Conservation (phyloP, 2,113 vertebrate genomes). For the Perca schrenkii region DNA sequence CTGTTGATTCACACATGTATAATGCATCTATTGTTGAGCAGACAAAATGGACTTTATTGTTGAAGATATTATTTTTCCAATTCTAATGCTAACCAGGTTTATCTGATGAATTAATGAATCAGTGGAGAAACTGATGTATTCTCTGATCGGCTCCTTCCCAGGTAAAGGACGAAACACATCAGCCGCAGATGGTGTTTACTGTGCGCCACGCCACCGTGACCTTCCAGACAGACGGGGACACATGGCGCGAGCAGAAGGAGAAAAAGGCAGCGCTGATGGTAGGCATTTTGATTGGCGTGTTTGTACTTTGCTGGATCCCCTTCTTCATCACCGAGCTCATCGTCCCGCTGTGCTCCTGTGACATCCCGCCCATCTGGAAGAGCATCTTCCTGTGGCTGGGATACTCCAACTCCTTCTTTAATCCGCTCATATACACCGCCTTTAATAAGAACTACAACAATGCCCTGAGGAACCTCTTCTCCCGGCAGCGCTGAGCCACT, state of each 20-base stretch:
- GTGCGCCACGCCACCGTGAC: constrained; percentile 91
- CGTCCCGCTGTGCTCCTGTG: constrained; percentile 90
- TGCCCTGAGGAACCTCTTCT: constrained; percentile 94
- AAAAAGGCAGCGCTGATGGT: constrained; percentile 95
- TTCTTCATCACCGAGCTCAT: constrained; percentile 97
- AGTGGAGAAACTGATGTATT: constrained; percentile 26
- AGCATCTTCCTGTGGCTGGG: constrained; percentile 98
- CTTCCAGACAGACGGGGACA: constrained; percentile 93
- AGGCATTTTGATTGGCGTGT: constrained; percentile 95
- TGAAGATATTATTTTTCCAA: constrained; percentile 5
- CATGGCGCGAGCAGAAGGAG: constrained; percentile 96
- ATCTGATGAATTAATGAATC: constrained; percentile 25
- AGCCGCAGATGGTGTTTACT: constrained; percentile 91
- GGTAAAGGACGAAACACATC: constrained; percentile 88
- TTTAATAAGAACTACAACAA: constrained; percentile 99
- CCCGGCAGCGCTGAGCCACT: constrained; percentile 86
- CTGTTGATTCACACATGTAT: constrained; percentile 50
- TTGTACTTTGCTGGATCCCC: constrained; percentile 96
- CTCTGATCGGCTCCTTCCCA: constrained; percentile 69
- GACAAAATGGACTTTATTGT: constrained; percentile 11
- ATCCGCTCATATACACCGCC: constrained; percentile 96
- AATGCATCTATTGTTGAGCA: constrained; percentile 59
- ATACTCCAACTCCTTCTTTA: constrained; percentile 99
- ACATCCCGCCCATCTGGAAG: constrained; percentile 94
- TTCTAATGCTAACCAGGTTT: constrained; percentile 16